Base-by-base conservation (phyloP, 2,888 invertebrate species). In the Choristoneura rosaceana region DNA sequence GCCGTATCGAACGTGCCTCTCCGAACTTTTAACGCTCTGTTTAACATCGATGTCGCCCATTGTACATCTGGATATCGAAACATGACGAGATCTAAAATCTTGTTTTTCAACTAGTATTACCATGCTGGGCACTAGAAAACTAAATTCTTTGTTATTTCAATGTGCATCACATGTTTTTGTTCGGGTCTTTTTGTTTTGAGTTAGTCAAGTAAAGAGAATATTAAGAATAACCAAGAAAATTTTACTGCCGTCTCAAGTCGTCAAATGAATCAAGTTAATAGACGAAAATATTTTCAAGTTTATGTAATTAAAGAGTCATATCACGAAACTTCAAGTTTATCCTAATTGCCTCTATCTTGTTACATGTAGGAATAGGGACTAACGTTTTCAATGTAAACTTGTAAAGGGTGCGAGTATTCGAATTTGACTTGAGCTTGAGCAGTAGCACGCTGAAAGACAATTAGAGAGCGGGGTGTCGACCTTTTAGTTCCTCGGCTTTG, bases 11-110 rank as follows among this genome's bases (percentile, higher is more conserved):
- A 70, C 70, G 65, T 62, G 62, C 70, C 59, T 65, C 58, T 41
- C 25, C 38, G 61, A 65, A 75, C 76, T 70, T 78, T 87, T 86
- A 82, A 87, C 88, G 89, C 85, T 89, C 89, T 85, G 87, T 80
- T 89, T 89, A 77, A 82, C 82, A 89, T 81, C 80, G 77, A 75
- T 82, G 82, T 78, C 80, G 75, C 15, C 73, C 34, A 68, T 71
- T 70, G 71, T 71, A 60, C 61, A 70, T 71, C 69, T 75, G 50
- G 74, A 75, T 74, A 75, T 73, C 74, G 76, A 75, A 75, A 77
- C 75, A 74, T 43, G 60, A 63, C 65, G 65, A 55, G 55, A 55
- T 55, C 17, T 52, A 52, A 14, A 17, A 41, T 9, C 61, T 38
- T n/a, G 17, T 63, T 63, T 63, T 63, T 63, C 47, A 47, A 33